Evolutionary conservation across 2,113 vertebrate species (phyloP), one percentile per base, ranked within the genome.

Genomic region (Aplodontia rufa): DNA sequence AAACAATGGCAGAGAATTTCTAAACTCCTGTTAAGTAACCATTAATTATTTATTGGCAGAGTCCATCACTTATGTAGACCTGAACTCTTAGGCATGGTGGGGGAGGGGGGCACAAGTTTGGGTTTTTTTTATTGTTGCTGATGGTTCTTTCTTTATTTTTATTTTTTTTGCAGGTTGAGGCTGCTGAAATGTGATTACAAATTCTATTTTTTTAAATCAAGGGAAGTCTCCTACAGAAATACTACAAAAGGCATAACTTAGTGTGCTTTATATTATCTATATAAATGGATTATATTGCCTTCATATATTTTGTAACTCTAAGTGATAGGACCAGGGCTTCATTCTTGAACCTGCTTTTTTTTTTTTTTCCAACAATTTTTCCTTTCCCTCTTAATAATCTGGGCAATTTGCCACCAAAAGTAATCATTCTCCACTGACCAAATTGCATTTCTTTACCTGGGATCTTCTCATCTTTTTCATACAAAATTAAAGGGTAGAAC

Each of bases 41-140:
- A 83, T 95, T 94, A 94, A 97, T 97, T 97, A 94, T 97, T 96
- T 90, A 96, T 89, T 64, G 12, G 20, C 64, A 95, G 49, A 95
- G 64, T 91, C 32, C 62, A 66, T 75, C 87, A 74, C 32, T 92
- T 85, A 66, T 75, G 40, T 62, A 96, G 40, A 55, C 71, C 75
- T 7, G 58, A 92, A 95, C 66, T 79, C 72, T 96, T 91, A 40
- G 45, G 22, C 26, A 20, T 60, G 4, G 10, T 13, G 49, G 24
- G n/a, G 12, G 2, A 78, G 26, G 64, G 68, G 30, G 28, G 8
- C 12, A 55, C 19, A 30, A 75, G 51, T 14, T 17, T 40, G n/a
- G n/a, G n/a, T n/a, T n/a, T n/a, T n/a, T n/a, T n/a, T n/a, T n/a
- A n/a, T n/a, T n/a, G n/a, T n/a, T n/a, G n/a, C n/a, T n/a, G n/a